Conservation (phyloP, 2,888 invertebrate species). For the Nemoura dubitans region DNA sequence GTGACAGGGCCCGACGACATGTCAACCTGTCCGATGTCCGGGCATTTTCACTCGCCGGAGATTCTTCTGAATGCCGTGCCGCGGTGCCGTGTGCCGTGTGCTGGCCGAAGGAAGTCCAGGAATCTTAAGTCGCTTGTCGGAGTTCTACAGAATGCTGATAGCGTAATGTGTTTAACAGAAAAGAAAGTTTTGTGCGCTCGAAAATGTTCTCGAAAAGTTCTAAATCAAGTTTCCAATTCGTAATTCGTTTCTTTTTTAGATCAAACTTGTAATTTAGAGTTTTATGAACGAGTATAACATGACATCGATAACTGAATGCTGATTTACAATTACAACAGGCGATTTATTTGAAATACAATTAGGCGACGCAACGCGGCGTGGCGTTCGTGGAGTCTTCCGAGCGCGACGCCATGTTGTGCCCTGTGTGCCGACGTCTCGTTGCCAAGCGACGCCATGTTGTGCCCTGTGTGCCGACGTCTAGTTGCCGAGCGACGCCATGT, state of each 20-base stretch:
- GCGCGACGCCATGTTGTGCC: not conserved
- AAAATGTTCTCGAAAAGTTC: not conserved
- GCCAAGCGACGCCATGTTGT: not conserved
- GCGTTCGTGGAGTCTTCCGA: not conserved
- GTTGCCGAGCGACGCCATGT: no score
- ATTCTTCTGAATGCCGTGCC: not conserved
- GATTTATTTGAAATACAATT: not conserved
- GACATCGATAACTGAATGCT: not conserved
- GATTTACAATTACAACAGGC: not conserved
- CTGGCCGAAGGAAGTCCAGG: not conserved
- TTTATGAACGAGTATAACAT: not conserved
- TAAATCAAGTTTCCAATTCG: not conserved
- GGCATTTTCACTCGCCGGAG: not conserved
- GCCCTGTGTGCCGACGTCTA: no score
- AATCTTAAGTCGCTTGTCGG: not conserved
- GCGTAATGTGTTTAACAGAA: not conserved
- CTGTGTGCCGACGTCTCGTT: not conserved
- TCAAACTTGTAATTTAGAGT: not conserved
- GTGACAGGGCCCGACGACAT: not conserved
- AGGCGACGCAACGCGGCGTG: not conserved
- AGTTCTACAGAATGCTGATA: not conserved
- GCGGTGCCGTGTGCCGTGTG: not conserved
- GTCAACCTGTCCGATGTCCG: not conserved
- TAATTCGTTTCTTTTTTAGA: conserved; percentile 4
- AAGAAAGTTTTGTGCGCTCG: not conserved